A percentile compares a stretch with the other conserved stretches of the same genome.
Evolutionary conservation across 2,888 invertebrate genomes (phyloP).

Genomic region (Polia nebulosa): DNA sequence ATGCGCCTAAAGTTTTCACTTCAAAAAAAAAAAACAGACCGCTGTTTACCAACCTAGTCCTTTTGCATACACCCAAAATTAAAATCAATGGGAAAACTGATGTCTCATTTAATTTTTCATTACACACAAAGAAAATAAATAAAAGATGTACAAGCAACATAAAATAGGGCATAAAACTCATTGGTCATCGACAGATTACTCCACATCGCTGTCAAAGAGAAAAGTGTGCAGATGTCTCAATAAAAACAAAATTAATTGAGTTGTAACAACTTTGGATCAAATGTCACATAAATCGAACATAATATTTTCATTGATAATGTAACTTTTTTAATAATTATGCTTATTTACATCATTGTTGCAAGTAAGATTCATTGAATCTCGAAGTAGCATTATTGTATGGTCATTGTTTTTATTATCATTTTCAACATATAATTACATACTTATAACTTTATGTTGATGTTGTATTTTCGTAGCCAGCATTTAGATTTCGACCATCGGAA

Average conservation of each 20-base stretch:
- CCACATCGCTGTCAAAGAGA: no score
- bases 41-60: neutral
- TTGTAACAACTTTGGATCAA: constrained; percentile 23
- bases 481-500: constrained; percentile 56
- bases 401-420: constrained; percentile 54
- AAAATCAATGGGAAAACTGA: neutral
- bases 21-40: no score
- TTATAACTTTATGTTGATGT: constrained; percentile 48
- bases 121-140: no score
- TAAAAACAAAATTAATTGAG: neutral
- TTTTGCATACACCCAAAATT: neutral
- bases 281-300: constrained; percentile 30
- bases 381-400: constrained; percentile 47
- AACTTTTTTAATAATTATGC: constrained; percentile 40
- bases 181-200: no score
- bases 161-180: no score
- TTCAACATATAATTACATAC: constrained; percentile 41
- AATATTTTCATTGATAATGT: constrained; percentile 34
- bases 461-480: constrained; percentile 62
- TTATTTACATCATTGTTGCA: constrained; percentile 50
- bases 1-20: no score
- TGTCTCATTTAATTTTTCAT: no score
- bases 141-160: no score
- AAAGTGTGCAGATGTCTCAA: no score
- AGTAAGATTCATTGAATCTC: constrained; percentile 74